Conservation (phyloP, 2,888 invertebrate species). For the Cactoblastis cactorum region DNA sequence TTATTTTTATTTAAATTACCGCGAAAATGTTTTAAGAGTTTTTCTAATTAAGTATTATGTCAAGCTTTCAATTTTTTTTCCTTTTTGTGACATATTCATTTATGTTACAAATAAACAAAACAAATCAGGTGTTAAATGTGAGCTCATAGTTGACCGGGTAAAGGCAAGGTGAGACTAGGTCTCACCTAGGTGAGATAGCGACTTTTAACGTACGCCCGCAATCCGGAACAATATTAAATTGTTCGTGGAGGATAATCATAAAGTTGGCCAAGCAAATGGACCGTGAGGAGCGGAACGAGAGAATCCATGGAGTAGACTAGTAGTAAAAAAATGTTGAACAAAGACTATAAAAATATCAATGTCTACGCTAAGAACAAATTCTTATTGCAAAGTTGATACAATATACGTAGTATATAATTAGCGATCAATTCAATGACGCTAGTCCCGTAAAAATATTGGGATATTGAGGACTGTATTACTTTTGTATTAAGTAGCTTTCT, state of each 20-base stretch:
- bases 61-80: not conserved
- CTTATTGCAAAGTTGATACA: too few species aligned
- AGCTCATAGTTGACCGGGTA: slow-evolving; percentile 17
- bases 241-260: slow-evolving; percentile 45
- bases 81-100: too few species aligned
- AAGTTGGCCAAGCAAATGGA: slow-evolving; percentile 42
- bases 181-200: slow-evolving; percentile 25
- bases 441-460: too few species aligned
- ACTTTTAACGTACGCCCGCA: slow-evolving; percentile 27
- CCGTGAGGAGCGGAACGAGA: slow-evolving; percentile 28
- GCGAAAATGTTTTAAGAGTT: not conserved
- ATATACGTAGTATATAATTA: too few species aligned
- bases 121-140: slow-evolving; percentile 13
- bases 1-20: too few species aligned
- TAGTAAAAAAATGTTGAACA: not conserved
- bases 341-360: not conserved
- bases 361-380: too few species aligned
- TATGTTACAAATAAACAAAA: too few species aligned
- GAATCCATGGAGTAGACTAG: slow-evolving; percentile 22
- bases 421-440: too few species aligned
- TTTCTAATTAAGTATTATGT: not conserved
- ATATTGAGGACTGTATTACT: too few species aligned
- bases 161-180: not conserved
- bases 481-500: too few species aligned
- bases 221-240: slow-evolving; percentile 40